Percentiles rank a stretch among this genome's conserved stretches.
phyloP scores from a whole-genome alignment of 2,888 invertebrate genomes.

The Allolobophora icterica region DNA sequence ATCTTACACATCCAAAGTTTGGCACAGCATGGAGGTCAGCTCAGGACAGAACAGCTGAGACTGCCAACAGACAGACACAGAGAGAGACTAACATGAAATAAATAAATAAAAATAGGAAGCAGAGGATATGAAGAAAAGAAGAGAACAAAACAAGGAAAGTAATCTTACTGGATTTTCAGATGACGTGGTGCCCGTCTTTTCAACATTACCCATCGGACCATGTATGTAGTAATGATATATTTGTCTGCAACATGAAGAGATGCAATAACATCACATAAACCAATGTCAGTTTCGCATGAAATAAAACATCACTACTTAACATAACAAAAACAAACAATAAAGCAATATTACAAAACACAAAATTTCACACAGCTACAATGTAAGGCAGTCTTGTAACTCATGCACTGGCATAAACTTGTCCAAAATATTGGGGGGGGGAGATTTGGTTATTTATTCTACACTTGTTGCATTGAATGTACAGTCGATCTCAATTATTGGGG shows the following conservation, averaged over 20 bases:
- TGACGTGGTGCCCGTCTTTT: not conserved
- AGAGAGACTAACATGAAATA: no score
- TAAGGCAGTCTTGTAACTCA: no score
- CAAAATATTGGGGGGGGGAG: no score
- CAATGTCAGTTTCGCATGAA: no score
- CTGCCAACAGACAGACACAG: no score
- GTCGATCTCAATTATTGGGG: no score
- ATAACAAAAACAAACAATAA: not conserved
- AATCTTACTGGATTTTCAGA: constrained; percentile 21
- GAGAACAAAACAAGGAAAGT: not conserved
- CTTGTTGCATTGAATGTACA: no score
- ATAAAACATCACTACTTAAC: not conserved
- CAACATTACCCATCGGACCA: constrained; percentile 63
- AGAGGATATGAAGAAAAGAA: not conserved
- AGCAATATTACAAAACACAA: not conserved
- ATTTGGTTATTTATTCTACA: no score
- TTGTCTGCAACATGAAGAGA: constrained; percentile 54
- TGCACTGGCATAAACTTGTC: no score
- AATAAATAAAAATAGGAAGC: not conserved
- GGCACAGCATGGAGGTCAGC: no score
- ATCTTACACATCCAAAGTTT: no score
- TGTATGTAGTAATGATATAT: constrained; percentile 66
- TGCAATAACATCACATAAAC: not conserved
- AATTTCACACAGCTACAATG: not conserved
- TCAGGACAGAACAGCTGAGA: no score